Base-by-base conservation (phyloP, 2,888 invertebrate genomes). In the Epirrhoe alternata region DNA sequence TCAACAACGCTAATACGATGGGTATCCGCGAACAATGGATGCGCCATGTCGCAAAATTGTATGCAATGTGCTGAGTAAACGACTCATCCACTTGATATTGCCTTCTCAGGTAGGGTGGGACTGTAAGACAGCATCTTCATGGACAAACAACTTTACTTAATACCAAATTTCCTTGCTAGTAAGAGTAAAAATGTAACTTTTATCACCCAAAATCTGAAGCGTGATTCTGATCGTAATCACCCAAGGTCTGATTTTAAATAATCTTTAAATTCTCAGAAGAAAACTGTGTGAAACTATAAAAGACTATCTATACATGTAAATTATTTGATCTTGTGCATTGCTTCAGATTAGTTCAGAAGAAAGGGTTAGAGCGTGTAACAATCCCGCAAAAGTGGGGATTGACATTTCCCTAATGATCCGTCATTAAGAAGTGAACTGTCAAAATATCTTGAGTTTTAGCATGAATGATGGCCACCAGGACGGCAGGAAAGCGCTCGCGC, bases 401-500 rank as follows among this genome's bases (percentile, higher is more conserved):
- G 38, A 12, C 38, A 42, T 12, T 42, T 42, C 38, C 38, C 38
- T 42, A 42, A 42, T 42, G 38, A 42, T 47, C 16, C 47, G 16
- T 47, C 16, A 5, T 45, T 45, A 45, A 35, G 10, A 35, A 35
- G 14, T 45, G n/a, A 16, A 6, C 47, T 7, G 16, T 47, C 14
- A 47, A 47, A 14, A 47, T 14, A 55, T 55, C 16, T 57, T 51
- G 8, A n/a, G 61, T 35, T 17, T 47, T 24, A 49, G 35, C 30
- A 35, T 7, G 0, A 55, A 17, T 47, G n/a, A 45, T 60, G 60
- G 53, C 30, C 12, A 42, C 50, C 45, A 38, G 14, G 59, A 31
- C 30, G 58, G 63, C 50, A 55, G 55, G 59, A 55, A 55, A 17
- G 54, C 60, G 64, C 60, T 10, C 14, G 55, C 50, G 42, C 64